A percentile compares a stretch with the other conserved stretches of the same genome.
Evolutionary conservation across 2,888 invertebrate genomes (phyloP).

Genomic region (Myopa tessellatipennis): DNA sequence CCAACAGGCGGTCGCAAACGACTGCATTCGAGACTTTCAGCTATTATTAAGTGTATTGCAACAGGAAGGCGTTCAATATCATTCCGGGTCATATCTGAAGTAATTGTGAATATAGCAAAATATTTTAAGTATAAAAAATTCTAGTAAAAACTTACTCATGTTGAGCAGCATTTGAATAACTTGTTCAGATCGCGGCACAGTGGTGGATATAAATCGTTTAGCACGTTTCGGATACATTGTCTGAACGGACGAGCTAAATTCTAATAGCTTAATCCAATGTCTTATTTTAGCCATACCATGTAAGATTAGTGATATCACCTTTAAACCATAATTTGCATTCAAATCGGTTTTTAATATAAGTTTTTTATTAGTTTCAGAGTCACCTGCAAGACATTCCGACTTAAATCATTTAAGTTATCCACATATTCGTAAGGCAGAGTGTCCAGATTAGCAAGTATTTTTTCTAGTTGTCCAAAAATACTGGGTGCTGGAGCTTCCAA

Average conservation of each 20-base stretch:
- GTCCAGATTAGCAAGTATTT: conserved; percentile 72
- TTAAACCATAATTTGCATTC: background rate
- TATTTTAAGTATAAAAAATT: background rate
- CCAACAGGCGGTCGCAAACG: conserved; percentile 77
- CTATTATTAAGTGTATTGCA: conserved; percentile 76
- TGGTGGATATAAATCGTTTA: conserved; percentile 60
- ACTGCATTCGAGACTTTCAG: conserved; percentile 77
- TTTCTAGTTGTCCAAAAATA: conserved; percentile 78
- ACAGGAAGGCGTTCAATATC: conserved; percentile 77
- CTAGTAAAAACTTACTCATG: conserved; percentile 55
- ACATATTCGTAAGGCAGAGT: conserved; percentile 78
- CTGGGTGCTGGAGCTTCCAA: conserved; percentile 69
- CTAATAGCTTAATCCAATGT: conserved; percentile 63
- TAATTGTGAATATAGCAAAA: background rate
- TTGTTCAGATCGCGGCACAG: conserved; percentile 61
- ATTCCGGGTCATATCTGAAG: conserved; percentile 69
- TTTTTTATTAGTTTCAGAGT: background rate
- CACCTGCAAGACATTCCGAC: conserved; percentile 81
- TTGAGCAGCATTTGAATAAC: conserved; percentile 63
- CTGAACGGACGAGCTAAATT: conserved; percentile 59
- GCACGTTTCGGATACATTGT: conserved; percentile 54
- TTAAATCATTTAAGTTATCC: conserved; percentile 77
- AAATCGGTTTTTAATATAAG: too few species aligned
- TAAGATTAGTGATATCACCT: conserved; percentile 61
- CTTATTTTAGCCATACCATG: conserved; percentile 62